Evolutionary conservation across 2,888 invertebrate species (phyloP).

Genomic region (Acleris cristana): DNA sequence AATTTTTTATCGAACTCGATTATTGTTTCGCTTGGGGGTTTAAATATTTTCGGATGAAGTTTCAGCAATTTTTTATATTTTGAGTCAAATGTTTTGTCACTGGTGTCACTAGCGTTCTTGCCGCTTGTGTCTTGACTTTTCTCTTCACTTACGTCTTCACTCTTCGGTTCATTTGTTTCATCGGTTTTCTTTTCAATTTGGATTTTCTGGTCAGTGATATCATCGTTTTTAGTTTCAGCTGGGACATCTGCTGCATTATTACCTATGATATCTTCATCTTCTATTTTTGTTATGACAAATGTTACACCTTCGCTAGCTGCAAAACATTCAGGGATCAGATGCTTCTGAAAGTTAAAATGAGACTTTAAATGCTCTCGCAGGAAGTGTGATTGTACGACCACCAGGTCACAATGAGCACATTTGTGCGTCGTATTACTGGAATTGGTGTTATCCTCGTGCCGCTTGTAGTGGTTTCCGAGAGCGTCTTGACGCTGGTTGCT

Average conservation of each 20-base stretch:
- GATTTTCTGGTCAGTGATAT: conserved; percentile 7
- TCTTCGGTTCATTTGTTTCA: conserved; percentile 5
- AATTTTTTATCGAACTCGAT: conserved; percentile 61
- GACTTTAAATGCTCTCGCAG: conserved; percentile 91
- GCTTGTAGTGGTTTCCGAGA: conserved; percentile 89
- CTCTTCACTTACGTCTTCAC: conserved; percentile 6
- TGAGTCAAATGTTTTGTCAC: too few species aligned
- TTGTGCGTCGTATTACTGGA: conserved; percentile 85
- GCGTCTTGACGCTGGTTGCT: conserved; percentile 89
- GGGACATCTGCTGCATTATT: conserved; percentile 5
- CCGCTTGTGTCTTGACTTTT: background rate
- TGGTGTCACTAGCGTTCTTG: background rate
- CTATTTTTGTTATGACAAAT: conserved; percentile 79
- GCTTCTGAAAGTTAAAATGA: conserved; percentile 87
- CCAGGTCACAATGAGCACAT: conserved; percentile 93
- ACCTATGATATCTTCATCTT: conserved; percentile 63
- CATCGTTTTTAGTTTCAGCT: conserved; percentile 16
- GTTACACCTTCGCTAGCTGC: conserved; percentile 85
- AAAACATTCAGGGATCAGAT: conserved; percentile 83
- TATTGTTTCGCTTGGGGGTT: conserved; percentile 65
- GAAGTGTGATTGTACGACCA: conserved; percentile 88
- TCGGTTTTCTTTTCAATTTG: conserved; percentile 8
- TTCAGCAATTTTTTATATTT: background rate
- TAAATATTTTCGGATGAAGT: background rate
- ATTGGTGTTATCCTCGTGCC: conserved; percentile 85